These are phyloP conservation scores for Nasua narica DNA, from an alignment of 2,797 vertebrate genomes.

Conservation along the genomic window DNA sequence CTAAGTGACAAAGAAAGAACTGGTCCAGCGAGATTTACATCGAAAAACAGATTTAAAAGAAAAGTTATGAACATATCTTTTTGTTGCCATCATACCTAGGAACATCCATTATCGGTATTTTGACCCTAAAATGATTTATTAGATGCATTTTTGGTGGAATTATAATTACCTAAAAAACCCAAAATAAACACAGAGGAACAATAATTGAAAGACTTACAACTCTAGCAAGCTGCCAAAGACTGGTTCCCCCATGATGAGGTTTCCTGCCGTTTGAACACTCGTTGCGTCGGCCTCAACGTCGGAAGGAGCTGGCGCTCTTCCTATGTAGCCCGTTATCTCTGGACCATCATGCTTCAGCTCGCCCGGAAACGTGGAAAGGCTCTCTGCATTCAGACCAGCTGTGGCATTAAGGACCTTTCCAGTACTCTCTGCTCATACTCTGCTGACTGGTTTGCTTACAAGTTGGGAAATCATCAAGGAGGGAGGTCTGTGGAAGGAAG, in stretches of 20 bases:
- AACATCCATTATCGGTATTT: background rate
- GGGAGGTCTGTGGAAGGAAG: background rate
- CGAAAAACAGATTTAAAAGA: background rate
- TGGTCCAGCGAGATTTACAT: background rate
- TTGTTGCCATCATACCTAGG: background rate
- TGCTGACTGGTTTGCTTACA: background rate
- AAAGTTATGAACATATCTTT: background rate
- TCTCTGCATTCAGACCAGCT: background rate
- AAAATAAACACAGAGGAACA: background rate
- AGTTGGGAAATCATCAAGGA: background rate
- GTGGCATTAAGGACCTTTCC: background rate
- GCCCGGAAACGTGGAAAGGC: too few relatives aligned
- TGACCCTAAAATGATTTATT: background rate
- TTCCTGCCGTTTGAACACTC: background rate
- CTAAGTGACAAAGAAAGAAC: background rate
- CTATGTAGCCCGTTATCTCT: fast-evolving
- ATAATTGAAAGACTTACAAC: background rate
- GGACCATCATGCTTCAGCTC: background rate
- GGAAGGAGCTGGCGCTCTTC: background rate
- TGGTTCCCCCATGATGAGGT: background rate
- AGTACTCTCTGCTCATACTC: background rate
- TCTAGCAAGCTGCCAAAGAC: background rate
- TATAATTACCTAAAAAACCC: background rate
- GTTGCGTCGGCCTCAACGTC: too few relatives aligned
- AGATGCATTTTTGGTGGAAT: background rate